Evolutionary conservation across 1,140 invertebrate genomes (phyloP).

Genomic region (Andricus grossulariae): DNA sequence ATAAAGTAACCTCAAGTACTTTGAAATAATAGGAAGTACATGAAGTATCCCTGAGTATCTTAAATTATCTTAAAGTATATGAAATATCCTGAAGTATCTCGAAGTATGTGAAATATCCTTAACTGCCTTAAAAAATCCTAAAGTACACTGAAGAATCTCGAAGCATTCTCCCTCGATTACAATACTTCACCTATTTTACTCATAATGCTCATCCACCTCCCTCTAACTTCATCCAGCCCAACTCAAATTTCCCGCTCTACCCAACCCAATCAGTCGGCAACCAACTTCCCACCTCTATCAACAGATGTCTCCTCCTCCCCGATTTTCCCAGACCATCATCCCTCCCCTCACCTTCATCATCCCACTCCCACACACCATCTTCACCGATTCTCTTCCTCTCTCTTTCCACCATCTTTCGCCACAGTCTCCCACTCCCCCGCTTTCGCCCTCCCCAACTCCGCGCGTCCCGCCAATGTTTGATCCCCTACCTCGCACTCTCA

Average conservation of each 20-base stretch:
- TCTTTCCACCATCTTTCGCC: background rate
- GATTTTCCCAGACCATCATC: background rate
- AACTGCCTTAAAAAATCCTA: no score
- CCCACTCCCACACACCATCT: background rate
- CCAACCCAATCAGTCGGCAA: background rate
- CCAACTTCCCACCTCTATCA: background rate
- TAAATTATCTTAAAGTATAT: no score
- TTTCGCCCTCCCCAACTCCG: background rate
- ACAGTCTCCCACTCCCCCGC: background rate
- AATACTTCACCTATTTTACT: no score
- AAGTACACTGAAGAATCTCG: no score
- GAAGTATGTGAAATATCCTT: no score
- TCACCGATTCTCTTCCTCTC: background rate
- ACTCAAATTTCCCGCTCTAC: conserved; percentile 1
- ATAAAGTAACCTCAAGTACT: no score
- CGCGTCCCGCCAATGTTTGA: conserved; percentile 5
- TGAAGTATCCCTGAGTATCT: no score
- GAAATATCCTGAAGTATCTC: no score
- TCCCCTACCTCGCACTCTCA: conserved; percentile 17
- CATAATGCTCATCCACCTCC: no score
- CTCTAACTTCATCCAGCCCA: background rate
- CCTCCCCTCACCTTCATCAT: background rate
- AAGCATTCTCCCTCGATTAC: no score
- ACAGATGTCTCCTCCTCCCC: background rate
- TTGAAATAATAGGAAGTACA: no score